These are phyloP conservation scores for Lithobates pipiens DNA, from an alignment of 2,797 vertebrate species.

Conservation along the genomic window DNA sequence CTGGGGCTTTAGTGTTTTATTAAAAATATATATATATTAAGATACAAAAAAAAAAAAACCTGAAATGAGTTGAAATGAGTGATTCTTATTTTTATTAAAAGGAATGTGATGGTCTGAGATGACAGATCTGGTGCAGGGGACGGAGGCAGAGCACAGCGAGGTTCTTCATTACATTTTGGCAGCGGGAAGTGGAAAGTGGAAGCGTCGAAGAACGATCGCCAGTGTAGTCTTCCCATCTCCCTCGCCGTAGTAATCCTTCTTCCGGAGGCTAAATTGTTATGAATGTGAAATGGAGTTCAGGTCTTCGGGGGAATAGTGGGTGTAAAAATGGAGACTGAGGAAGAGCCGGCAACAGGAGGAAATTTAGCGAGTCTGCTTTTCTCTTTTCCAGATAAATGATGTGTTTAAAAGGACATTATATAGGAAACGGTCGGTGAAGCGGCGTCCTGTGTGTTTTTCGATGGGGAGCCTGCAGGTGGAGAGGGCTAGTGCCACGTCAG, in stretches of 20 bases:
- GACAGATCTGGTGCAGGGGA: constrained; percentile 24
- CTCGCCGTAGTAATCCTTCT: constrained; percentile 52
- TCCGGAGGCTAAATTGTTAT: constrained; percentile 55
- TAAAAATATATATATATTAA: too few relatives aligned
- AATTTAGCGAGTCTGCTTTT: constrained; percentile 30
- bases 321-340: constrained; percentile 49
- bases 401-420: background rate
- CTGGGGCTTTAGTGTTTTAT: too few relatives aligned
- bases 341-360: background rate
- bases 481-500: background rate
- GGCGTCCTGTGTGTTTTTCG: background rate
- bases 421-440: background rate
- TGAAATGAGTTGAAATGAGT: too few relatives aligned
- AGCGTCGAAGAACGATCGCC: constrained; percentile 30
- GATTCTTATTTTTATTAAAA: background rate
- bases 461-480: background rate
- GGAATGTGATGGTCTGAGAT: constrained; percentile 15
- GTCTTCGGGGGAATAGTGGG: constrained; percentile 51
- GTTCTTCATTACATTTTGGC: constrained; percentile 58
- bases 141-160: constrained; percentile 20
- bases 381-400: background rate
- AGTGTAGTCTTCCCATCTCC: constrained; percentile 36
- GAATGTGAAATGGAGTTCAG: constrained; percentile 55
- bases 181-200: constrained; percentile 46
- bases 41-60: too few relatives aligned